Evolutionary conservation across 2,113 vertebrate species (phyloP).

Genomic region (Pachyramphus minor): DNA sequence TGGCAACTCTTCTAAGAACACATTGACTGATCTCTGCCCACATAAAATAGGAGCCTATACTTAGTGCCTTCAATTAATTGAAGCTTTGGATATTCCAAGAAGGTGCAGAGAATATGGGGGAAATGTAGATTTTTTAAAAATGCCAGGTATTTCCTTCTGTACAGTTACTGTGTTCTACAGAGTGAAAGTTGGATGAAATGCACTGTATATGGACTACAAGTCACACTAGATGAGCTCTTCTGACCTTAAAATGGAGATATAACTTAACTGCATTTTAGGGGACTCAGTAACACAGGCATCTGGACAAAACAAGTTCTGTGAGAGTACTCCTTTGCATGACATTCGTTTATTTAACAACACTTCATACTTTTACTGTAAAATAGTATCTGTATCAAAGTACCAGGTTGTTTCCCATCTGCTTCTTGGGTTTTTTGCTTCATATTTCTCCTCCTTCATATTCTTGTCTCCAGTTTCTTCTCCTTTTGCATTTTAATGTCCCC

Average conservation of each 20-base stretch:
- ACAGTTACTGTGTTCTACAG: neutral
- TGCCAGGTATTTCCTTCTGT: neutral
- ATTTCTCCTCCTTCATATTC: neutral
- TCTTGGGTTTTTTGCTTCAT: neutral
- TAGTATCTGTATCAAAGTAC: neutral
- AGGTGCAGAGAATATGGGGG: neutral
- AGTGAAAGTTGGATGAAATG: neutral
- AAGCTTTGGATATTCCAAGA: neutral
- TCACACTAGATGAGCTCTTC: neutral
- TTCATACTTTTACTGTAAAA: neutral
- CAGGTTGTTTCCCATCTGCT: neutral
- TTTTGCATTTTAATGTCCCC: neutral
- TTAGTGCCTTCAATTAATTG: neutral
- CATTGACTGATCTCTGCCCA: neutral
- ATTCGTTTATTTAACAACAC: neutral
- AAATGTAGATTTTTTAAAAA: neutral
- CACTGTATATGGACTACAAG: neutral
- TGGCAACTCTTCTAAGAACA: conserved; percentile 19
- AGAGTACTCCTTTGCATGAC: neutral
- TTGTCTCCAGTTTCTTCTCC: neutral
- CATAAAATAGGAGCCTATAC: conserved; percentile 20
- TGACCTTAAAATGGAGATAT: neutral
- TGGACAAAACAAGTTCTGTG: neutral
- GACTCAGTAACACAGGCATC: neutral
- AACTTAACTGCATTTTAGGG: neutral